phyloP scores from a whole-genome alignment of 2,113 vertebrate species.

The Oryzias woworae region DNA sequence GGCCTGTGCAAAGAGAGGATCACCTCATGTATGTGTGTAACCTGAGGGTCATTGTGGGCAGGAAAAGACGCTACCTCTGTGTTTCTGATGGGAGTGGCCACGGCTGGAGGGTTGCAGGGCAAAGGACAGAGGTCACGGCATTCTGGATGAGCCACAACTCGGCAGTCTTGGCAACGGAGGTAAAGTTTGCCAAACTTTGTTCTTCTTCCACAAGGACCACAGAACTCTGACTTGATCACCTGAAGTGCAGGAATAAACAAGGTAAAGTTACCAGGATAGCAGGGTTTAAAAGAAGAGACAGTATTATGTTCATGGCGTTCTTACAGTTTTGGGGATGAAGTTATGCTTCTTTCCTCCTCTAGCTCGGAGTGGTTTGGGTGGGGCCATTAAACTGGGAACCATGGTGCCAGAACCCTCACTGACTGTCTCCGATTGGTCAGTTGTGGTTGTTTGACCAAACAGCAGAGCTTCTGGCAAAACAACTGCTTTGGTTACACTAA shows the following conservation, averaged over 20 bases:
- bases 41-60: not conserved
- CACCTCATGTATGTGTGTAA: not conserved
- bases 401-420: conserved; percentile 70
- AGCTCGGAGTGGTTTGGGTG: conserved; percentile 65
- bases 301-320: not conserved
- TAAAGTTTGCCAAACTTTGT: conserved; percentile 92
- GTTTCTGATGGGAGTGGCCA: conserved; percentile 77
- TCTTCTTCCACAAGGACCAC: conserved; percentile 85
- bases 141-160: conserved; percentile 84
- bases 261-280: not conserved
- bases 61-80: conserved; percentile 75
- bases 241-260: conserved; percentile 34
- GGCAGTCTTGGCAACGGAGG: conserved; percentile 88
- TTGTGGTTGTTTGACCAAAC: conserved; percentile 74
- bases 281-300: not conserved
- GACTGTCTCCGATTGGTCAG: conserved; percentile 65
- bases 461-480: conserved; percentile 19
- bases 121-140: conserved; percentile 87
- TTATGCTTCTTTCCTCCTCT: conserved; percentile 83
- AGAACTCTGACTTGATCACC: conserved; percentile 93
- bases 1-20: conserved; percentile 68
- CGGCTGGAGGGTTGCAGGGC: conserved; percentile 83
- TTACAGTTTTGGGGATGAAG: conserved; percentile 84
- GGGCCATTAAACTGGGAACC: conserved; percentile 41
- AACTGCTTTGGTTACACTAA: conserved; percentile 3